phyloP scores from a whole-genome alignment of 2,113 vertebrate genomes.

The Seriola aureovittata region DNA sequence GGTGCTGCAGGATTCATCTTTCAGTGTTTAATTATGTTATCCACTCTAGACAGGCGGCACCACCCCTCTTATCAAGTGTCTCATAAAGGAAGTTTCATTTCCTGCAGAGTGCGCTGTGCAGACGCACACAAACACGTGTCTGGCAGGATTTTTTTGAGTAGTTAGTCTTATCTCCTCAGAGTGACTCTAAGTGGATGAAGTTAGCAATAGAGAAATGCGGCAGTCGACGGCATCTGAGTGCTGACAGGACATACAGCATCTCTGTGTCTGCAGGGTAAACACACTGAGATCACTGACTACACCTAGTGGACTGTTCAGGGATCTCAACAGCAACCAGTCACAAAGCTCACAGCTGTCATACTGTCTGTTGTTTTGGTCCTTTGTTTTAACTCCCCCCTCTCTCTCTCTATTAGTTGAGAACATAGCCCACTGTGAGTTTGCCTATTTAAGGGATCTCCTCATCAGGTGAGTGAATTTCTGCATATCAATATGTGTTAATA shows the following conservation, averaged over 20 bases:
- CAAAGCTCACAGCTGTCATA: neutral
- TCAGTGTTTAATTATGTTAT: conserved; percentile 60
- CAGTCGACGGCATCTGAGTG: neutral
- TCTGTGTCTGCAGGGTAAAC: neutral
- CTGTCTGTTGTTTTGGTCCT: neutral
- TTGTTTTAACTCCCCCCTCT: conserved; percentile 3
- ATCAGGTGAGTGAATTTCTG: conserved; percentile 90
- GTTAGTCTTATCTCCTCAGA: conserved; percentile 46
- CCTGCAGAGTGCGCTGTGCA: conserved; percentile 31
- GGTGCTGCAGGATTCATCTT: neutral
- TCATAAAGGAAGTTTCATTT: conserved; percentile 67
- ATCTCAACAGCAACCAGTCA: neutral
- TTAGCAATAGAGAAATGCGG: conserved; percentile 19
- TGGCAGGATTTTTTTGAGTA: conserved; percentile 37
- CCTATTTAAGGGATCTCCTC: conserved; percentile 96
- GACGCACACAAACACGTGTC: conserved; percentile 15
- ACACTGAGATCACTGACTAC: conserved; percentile 44
- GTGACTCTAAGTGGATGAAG: conserved; percentile 43
- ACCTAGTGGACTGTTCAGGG: conserved; percentile 56
- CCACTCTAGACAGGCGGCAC: conserved; percentile 49
- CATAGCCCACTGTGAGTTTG: conserved; percentile 98
- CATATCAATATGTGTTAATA: neutral
- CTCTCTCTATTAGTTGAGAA: conserved; percentile 91
- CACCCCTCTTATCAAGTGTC: conserved; percentile 38
- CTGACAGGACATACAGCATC: neutral